phyloP scores from a whole-genome alignment of 1,140 invertebrate species.

The Neotoxoptera formosana region DNA sequence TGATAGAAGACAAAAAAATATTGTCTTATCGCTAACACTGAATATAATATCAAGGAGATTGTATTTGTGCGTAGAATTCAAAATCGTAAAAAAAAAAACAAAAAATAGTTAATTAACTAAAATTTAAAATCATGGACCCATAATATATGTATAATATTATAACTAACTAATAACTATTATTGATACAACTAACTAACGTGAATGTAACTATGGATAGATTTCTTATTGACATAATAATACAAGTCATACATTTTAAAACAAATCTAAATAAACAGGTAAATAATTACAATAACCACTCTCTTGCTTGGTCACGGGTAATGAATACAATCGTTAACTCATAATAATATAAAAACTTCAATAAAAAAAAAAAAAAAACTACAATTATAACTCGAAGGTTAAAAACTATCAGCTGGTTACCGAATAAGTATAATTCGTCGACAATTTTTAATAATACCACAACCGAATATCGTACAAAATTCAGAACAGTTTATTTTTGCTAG shows the following conservation, averaged over 20 bases:
- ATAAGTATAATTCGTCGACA: neutral
- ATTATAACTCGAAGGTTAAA: neutral
- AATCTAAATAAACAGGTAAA: neutral
- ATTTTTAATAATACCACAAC: neutral
- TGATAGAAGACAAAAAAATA: neutral
- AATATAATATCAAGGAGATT: conserved; percentile 43
- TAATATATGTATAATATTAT: too few species aligned
- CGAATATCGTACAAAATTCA: neutral
- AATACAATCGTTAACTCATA: neutral
- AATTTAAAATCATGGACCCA: neutral
- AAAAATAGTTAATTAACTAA: neutral
- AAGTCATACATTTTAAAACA: neutral
- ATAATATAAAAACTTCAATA: neutral
- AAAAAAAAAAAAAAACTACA: neutral
- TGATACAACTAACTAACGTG: too few species aligned
- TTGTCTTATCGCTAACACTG: neutral
- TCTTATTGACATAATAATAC: too few species aligned
- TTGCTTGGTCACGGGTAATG: too few species aligned
- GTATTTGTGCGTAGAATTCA: neutral
- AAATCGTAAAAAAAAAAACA: neutral
- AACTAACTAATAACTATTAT: too few species aligned
- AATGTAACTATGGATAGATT: too few species aligned
- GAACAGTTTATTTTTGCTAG: too few species aligned
- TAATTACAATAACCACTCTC: too few species aligned
- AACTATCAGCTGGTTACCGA: neutral